Base-by-base conservation (phyloP, 2,888 invertebrate species). In the Embidobia sp. region DNA sequence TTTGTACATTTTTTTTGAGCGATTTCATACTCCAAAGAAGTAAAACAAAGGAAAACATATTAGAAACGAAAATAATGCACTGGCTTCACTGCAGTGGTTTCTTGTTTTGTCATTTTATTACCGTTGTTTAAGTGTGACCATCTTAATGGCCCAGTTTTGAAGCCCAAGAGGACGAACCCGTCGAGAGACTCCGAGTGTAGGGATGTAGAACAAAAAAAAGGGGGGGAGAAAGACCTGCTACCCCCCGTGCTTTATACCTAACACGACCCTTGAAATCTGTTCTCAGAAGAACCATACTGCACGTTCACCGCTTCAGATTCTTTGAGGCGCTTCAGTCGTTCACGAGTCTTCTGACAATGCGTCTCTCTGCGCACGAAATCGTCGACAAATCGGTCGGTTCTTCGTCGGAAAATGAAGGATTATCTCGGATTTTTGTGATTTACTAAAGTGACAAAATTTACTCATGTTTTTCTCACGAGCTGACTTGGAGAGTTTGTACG, bases 191-290 rank as follows among this genome's bases (percentile, higher is more conserved):
- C 31, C 44, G 44, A 63, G 55, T 55, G 26, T 48, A 40, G 63
- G 51, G 48, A 57, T 64, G 63, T 64, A 35, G 55, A 72, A 63
- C 31, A 72, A 61, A 19, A 59, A 44, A 67, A 61, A 40, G 48
- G 77, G 75, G 57, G 75, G 63, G 78, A 57, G 57, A 40, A 31
- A 61, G 64, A 78, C 70, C 74, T 73, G 74, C 83, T 80, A 82
- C 83, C 85, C 82, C 80, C 80, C 66, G 35, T 75, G 79, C 74
- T 81, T 82, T 81, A 79, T 85, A 85, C 85, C 85, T 86, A 84
- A 81, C 82, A 79, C 83, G 84, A 85, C 82, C 85, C 84, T 84
- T 79, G 80, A 85, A 86, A 86, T 85, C 83, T 83, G 80, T 86
- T 86, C 85, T 81, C 57, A 78, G 84, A 85, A 85, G 83, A 81